These are phyloP conservation scores for Lordiphosa andalusiaca DNA, from an alignment of 2,888 invertebrate species.

Conservation along the genomic window DNA sequence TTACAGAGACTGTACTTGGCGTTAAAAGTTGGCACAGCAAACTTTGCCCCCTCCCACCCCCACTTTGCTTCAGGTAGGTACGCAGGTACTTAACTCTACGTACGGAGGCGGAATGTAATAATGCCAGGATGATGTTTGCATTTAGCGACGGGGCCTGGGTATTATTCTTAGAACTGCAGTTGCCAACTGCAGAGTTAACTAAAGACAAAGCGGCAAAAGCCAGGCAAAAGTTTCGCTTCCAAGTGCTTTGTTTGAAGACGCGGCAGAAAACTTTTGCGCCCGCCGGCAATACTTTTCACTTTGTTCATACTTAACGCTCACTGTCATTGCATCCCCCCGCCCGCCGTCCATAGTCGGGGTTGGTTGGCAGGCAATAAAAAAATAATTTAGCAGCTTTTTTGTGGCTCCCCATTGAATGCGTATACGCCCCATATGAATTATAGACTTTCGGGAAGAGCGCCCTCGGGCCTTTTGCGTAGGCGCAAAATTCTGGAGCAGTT, in stretches of 20 bases:
- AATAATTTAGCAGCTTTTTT: constrained; percentile 64
- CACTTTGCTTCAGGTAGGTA: constrained; percentile 7
- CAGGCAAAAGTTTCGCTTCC: constrained; percentile 62
- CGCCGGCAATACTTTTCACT: constrained; percentile 71
- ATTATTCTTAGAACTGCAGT: constrained; percentile 57
- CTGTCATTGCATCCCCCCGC: constrained; percentile 52
- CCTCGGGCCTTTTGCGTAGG: neutral
- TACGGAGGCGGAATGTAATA: constrained; percentile 33
- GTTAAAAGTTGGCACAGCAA: constrained; percentile 40
- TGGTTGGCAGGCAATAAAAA: constrained; percentile 59
- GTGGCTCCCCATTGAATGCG: constrained; percentile 23
- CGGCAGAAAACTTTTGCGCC: constrained; percentile 51
- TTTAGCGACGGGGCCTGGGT: constrained; percentile 17
- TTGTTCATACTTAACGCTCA: constrained; percentile 63
- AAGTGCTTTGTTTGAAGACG: constrained; percentile 66
- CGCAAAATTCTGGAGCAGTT: constrained; percentile 9
- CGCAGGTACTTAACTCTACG: constrained; percentile 7
- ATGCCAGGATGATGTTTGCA: constrained; percentile 53
- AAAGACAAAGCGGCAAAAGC: constrained; percentile 70
- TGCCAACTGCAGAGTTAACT: constrained; percentile 66
- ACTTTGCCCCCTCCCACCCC: constrained; percentile 22
- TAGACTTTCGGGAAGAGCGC: constrained; percentile 23
- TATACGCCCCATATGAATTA: constrained; percentile 50
- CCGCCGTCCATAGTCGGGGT: neutral
- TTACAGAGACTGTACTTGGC: constrained; percentile 19